Base-by-base conservation (phyloP, 2,113 vertebrate species). In the Suncus etruscus region DNA sequence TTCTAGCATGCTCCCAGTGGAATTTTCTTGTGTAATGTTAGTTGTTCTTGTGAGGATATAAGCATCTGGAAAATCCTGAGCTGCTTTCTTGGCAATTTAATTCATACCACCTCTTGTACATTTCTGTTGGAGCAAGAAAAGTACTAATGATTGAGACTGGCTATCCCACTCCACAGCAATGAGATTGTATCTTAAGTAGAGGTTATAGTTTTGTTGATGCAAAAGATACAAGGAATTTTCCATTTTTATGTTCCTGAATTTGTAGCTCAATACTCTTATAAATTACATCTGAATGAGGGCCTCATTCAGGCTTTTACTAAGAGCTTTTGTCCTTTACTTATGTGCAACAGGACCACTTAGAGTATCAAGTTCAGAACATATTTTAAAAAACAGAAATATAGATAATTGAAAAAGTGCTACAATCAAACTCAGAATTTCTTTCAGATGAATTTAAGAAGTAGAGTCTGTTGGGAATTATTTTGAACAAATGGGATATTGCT, bases 191-290 rank as follows among this genome's bases (percentile, higher is more conserved):
- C 75, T 87, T 83, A 75, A 80, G 5, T 76, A 76, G 47, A 29
- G 58, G 22, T 84, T 95, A 84, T 6, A 77, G 22, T 84, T 95
- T 90, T 86, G 50, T 39, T 80, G 63, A 77, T 90, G 32, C 39
- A 87, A 83, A 69, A 27, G 15, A 66, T 75, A 66, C 65, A 84
- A 90, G 29, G 32, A 87, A 84, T 87, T 65, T 90, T 1, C n/a
- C 86, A 31, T 54, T 50, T 70, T 89, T 79, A 87, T 84, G 31
- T 22, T 92, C n/a, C 16, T 72, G n/a, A 87, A 6, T 76, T 81
- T 89, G 50, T 90, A 31, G 39, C 27, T 76, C 80, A 20, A 87
- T 63, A 72, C 68, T 75, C 74, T 75, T 84, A 3, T 50, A 72
- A 8, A 50, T 84, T 48, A 66, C 16, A 61, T 68, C 47, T 61